A percentile compares a stretch with the other conserved stretches of the same genome.
Evolutionary conservation across 2,113 vertebrate genomes (phyloP).

Genomic region (Python bivittatus): DNA sequence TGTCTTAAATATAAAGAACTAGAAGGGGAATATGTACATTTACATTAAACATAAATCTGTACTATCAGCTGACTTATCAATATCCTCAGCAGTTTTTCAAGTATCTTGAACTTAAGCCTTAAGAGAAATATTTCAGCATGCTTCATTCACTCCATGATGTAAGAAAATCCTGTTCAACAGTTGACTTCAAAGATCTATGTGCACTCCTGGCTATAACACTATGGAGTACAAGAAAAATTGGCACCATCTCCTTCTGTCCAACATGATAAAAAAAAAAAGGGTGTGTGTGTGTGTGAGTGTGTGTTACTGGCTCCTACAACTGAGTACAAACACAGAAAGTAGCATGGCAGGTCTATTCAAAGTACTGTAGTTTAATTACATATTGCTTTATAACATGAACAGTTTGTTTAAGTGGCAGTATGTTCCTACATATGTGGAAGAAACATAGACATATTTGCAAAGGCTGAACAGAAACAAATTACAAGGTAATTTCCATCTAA

Average conservation of each 20-base stretch:
- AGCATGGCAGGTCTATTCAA: conserved; percentile 25
- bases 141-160: conserved; percentile 41
- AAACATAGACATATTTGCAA: not conserved
- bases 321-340: conserved; percentile 28
- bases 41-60: not conserved
- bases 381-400: conserved; percentile 43
- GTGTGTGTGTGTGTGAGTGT: not conserved
- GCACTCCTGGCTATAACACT: conserved; percentile 40
- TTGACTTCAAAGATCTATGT: conserved; percentile 45
- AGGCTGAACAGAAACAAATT: not conserved
- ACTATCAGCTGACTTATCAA: conserved; percentile 15
- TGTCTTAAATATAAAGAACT: not conserved
- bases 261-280: conserved; percentile 31
- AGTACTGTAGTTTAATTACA: not conserved
- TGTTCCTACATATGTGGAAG: not conserved
- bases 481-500: conserved; percentile 10
- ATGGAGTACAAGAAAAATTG: conserved; percentile 27
- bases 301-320: conserved; percentile 22
- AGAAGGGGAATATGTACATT: not conserved
- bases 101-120: conserved; percentile 30
- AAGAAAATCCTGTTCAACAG: conserved; percentile 68
- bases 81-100: conserved; percentile 7
- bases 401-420: conserved; percentile 16
- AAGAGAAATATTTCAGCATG: conserved; percentile 42
- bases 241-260: conserved; percentile 48